Percentiles rank a stretch among this genome's conserved stretches.
These are phyloP conservation scores for Odontocerum albicorne DNA, from an alignment of 2,888 invertebrate species.

Conservation along the genomic window DNA sequence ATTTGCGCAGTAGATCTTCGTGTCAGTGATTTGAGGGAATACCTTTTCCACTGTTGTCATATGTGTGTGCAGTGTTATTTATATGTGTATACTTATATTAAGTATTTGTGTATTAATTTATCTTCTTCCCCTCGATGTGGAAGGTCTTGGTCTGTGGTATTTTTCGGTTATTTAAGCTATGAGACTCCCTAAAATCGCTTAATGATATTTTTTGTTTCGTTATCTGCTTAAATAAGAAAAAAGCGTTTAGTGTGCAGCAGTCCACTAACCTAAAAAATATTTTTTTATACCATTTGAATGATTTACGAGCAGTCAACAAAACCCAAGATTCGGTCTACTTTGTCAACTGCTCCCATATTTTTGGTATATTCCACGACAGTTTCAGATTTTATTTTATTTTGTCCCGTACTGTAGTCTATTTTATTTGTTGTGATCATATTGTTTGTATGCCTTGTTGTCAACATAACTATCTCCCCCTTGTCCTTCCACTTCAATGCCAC, in stretches of 20 bases:
- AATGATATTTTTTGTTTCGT: constrained; percentile 1
- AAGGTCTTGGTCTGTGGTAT: constrained; percentile 4
- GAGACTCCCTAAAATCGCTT: neutral
- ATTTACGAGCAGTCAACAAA: constrained; percentile 11
- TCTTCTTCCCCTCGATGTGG: constrained; percentile 4
- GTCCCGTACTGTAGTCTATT: constrained; percentile 2
- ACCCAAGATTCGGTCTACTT: constrained; percentile 6
- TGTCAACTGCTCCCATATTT: constrained; percentile 16
- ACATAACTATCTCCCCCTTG: constrained; percentile 2
- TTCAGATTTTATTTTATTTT: constrained; percentile 1
- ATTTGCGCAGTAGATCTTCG: no score
- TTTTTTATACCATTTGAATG: constrained; percentile 19
- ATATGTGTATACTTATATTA: no score
- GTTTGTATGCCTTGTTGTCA: neutral
- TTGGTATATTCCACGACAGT: constrained; percentile 6
- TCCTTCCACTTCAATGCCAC: constrained; percentile 3
- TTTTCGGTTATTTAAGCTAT: constrained; percentile 1
- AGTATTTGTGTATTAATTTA: no score
- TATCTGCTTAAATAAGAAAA: neutral
- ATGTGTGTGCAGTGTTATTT: no score
- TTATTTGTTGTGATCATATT: neutral
- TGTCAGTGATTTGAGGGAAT: no score
- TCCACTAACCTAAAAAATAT: constrained; percentile 12
- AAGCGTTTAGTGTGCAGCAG: constrained; percentile 3
- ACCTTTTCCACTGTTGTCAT: no score